These are phyloP conservation scores for Halesus radiatus DNA, from an alignment of 1,140 invertebrate species.

Conservation along the genomic window DNA sequence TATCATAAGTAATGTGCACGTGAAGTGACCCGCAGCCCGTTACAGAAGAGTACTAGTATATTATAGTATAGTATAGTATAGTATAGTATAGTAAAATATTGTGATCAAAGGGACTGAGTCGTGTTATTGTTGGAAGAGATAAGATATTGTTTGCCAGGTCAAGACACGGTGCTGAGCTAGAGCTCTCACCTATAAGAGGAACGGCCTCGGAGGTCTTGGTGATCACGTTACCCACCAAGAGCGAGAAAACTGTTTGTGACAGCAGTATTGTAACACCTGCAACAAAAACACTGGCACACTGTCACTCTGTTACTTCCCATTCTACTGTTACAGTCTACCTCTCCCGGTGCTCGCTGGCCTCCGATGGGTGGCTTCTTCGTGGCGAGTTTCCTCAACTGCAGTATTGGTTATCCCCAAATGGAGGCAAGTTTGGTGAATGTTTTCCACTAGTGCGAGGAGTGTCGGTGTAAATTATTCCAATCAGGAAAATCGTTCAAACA, in stretches of 20 bases:
- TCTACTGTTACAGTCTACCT: not conserved
- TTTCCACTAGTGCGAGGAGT: too few relatives aligned
- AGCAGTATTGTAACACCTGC: slow-evolving; percentile 99
- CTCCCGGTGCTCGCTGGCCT: not conserved
- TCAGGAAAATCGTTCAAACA: not conserved
- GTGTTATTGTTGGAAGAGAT: slow-evolving; percentile 50
- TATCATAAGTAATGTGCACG: slow-evolving; percentile 37
- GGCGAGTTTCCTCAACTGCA: not conserved
- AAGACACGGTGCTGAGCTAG: slow-evolving; percentile 56
- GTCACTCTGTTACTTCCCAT: slow-evolving; percentile 45
- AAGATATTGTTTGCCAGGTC: slow-evolving; percentile 50
- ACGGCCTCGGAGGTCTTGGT: slow-evolving; percentile 98
- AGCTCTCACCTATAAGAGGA: slow-evolving; percentile 92
- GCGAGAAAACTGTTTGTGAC: slow-evolving; percentile 98
- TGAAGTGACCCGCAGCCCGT: slow-evolving; percentile 10
- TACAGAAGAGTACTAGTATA: not conserved
- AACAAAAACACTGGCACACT: slow-evolving; percentile 72
- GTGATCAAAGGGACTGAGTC: slow-evolving; percentile 45
- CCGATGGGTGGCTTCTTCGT: not conserved
- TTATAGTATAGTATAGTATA: slow-evolving; percentile 29
- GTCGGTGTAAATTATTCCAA: slow-evolving; percentile 3
- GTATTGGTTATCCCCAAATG: too few relatives aligned
- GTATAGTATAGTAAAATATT: slow-evolving; percentile 17
- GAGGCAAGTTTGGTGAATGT: too few relatives aligned
- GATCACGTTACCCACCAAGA: slow-evolving; percentile 96